Base-by-base conservation (phyloP, 2,888 invertebrate genomes). In the Keiferia lycopersicella region DNA sequence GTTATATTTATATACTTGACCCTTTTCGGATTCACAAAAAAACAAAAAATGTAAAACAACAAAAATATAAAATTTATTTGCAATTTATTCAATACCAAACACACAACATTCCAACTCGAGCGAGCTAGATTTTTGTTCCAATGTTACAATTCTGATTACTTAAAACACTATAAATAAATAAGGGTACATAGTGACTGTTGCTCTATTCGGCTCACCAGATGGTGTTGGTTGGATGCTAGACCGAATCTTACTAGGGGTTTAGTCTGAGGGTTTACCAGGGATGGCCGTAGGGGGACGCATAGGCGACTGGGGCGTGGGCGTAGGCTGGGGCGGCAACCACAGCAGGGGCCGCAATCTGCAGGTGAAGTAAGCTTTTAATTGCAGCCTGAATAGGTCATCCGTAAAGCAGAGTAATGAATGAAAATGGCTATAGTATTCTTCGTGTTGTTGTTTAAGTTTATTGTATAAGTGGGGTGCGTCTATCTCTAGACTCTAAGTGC, bases 181-280 rank as follows among this genome's bases (percentile, higher is more conserved):
- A 83, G 83, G 66, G 68, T 74, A 68, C 60, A 67, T 64, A 67
- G 64, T 88, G 87, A 89, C 87, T 90, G 89, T 88, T 89, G 87
- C 86, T 75, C 77, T 80, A 74, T 77, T 69, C 62, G 73, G 75
- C 74, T 68, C 71, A 73, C 74, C 69, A 57, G 70, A 38, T 81
- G 78, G 66, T 72, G 63, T 53, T 64, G 73, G 75, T 74, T 60
- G 45, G 34, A 34, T 34, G 34, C 34, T 34, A 34, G 56, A 56
- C 56, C 34, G 30, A 53, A 34, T 56, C n/a, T 56, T 62, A 48
- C 57, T 20, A 18, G 18, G 18, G 53, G 26, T 30, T 26, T 30
- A 62, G 67, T 65, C 64, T 66, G 63, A 53, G 68, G 71, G 66
- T 63, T 86, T 76, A 91, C 90, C 91, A 91, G 66, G 78, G 89